phyloP scores from a whole-genome alignment of 2,113 vertebrate genomes.

The Synodontis membranacea region DNA sequence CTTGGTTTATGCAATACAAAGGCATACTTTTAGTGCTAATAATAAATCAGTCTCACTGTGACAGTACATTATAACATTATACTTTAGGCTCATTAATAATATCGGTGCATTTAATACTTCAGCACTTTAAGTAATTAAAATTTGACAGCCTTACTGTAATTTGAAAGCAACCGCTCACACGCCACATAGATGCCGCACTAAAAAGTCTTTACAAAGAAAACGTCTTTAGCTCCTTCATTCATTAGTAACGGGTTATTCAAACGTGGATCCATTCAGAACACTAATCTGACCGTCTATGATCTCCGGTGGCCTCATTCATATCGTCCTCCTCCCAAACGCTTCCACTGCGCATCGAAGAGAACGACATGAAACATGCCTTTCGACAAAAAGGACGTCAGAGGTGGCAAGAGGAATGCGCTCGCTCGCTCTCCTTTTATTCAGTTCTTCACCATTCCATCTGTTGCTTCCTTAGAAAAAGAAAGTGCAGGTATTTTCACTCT shows the following conservation, averaged over 20 bases:
- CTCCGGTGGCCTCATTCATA: neutral
- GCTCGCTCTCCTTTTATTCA: neutral
- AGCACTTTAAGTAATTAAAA: too few species aligned
- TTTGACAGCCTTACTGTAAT: too few species aligned
- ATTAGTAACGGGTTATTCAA: neutral
- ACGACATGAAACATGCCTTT: neutral
- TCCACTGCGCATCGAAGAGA: neutral
- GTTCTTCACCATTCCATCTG: neutral
- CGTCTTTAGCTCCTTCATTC: neutral
- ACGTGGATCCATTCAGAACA: neutral
- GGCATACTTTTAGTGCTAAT: too few species aligned
- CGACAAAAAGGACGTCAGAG: neutral
- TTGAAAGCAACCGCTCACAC: too few species aligned
- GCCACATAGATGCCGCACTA: neutral
- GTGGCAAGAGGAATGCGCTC: neutral
- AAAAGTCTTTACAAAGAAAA: neutral
- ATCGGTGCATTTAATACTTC: too few species aligned
- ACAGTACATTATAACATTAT: too few species aligned
- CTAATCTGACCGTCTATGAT: neutral
- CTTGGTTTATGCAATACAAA: too few species aligned
- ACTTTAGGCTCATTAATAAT: too few species aligned
- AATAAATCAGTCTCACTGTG: too few species aligned
- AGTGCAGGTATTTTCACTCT: neutral
- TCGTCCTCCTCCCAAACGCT: neutral
- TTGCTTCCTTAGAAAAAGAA: neutral